Evolutionary conservation across 2,888 invertebrate genomes (phyloP).

Genomic region (Cheilosia grossa): DNA sequence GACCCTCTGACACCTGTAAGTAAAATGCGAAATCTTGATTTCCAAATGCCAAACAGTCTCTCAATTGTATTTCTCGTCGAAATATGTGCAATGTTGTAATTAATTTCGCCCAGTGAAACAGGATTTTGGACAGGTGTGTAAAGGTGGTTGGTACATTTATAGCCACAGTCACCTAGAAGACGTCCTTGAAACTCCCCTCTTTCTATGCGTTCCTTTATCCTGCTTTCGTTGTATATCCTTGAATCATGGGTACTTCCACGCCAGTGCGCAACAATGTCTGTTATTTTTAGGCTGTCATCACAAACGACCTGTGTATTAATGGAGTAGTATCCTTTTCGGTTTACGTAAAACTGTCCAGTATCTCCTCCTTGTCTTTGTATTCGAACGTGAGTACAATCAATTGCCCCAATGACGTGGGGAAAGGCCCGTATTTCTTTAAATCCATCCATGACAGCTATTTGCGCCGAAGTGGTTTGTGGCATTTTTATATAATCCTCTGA

Average conservation of each 20-base stretch:
- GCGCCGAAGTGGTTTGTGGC: too few species aligned
- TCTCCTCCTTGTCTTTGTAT: constrained; percentile 12
- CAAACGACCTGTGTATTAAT: constrained; percentile 9
- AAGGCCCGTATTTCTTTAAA: neutral
- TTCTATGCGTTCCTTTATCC: neutral
- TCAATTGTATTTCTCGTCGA: constrained; percentile 17
- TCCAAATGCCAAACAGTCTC: constrained; percentile 4
- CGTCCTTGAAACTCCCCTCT: constrained; percentile 3
- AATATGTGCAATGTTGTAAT: constrained; percentile 4
- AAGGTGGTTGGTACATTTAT: constrained; percentile 1
- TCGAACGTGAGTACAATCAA: constrained; percentile 7
- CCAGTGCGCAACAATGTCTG: constrained; percentile 8
- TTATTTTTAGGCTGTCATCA: constrained; percentile 1
- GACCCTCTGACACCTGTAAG: constrained; percentile 6
- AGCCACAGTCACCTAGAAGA: constrained; percentile 6
- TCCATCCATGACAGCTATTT: too few species aligned
- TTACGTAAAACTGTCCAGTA: neutral
- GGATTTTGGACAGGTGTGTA: constrained; percentile 17
- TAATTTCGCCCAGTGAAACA: neutral
- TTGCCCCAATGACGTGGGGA: neutral
- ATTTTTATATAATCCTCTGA: too few species aligned
- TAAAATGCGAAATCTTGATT: constrained; percentile 23
- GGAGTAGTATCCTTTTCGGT: constrained; percentile 3
- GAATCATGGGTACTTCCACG: constrained; percentile 10
- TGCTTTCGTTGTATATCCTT: neutral